These are phyloP conservation scores for Crocidura indochinensis DNA, from an alignment of 2,797 vertebrate genomes.

Conservation along the genomic window DNA sequence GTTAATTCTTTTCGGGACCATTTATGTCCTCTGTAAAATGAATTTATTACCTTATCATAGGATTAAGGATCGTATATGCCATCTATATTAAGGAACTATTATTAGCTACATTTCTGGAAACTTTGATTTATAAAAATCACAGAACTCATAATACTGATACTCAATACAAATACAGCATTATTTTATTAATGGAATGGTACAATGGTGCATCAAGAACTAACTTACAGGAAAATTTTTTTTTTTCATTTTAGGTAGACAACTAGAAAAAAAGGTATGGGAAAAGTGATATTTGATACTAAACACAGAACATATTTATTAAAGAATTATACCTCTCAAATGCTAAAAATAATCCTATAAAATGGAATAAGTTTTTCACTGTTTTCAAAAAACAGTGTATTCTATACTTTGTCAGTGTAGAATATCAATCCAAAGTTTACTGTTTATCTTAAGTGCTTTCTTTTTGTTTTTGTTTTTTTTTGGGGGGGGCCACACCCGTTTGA, in stretches of 20 bases:
- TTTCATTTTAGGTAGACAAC: conserved; percentile 24
- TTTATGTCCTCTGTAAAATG: not conserved
- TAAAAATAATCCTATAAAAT: conserved; percentile 9
- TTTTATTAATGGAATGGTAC: not conserved
- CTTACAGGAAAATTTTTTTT: conserved; percentile 22
- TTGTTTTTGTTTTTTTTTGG: too few species aligned
- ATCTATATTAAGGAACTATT: not conserved
- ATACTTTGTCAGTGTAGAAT: not conserved
- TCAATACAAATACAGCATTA: not conserved
- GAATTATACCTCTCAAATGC: not conserved
- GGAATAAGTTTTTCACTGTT: not conserved
- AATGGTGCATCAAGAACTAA: not conserved
- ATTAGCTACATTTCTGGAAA: conserved; percentile 5
- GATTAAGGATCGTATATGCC: not conserved
- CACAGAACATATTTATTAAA: conserved; percentile 33
- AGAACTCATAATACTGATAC: not conserved
- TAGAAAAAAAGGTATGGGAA: conserved; percentile 9
- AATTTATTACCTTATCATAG: not conserved
- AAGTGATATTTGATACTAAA: not conserved
- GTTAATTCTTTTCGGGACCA: not conserved
- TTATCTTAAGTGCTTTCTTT: not conserved
- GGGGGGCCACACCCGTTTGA: too few species aligned
- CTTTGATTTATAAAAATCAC: conserved; percentile 6
- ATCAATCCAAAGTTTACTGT: not conserved
- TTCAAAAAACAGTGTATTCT: not conserved